A percentile compares a stretch with the other conserved stretches of the same genome.
Evolutionary conservation across 2,113 vertebrate genomes (phyloP).

Genomic region (Ceyx margarethae): DNA sequence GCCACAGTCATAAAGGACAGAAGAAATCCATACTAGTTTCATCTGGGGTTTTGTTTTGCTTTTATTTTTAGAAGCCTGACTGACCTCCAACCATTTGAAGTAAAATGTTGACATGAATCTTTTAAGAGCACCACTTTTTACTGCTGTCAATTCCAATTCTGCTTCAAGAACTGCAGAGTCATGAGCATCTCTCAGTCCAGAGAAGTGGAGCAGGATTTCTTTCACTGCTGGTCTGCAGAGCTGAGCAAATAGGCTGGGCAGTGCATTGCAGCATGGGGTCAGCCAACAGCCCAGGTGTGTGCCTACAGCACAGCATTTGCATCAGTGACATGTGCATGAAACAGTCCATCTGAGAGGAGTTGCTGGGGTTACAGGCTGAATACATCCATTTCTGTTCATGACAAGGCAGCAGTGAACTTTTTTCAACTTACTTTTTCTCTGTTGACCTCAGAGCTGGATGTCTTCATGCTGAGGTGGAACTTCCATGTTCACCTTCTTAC

Average conservation of each 20-base stretch:
- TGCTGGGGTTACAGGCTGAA: not conserved
- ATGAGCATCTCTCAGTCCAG: not conserved
- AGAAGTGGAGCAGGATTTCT: slow-evolving; percentile 45
- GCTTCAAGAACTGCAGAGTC: slow-evolving; percentile 24
- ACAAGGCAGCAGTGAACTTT: not conserved
- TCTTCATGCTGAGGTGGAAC: not conserved
- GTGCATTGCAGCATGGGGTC: not conserved
- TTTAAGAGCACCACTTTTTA: not conserved
- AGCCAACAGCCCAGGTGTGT: not conserved
- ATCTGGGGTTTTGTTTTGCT: not conserved
- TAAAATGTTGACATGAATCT: slow-evolving; percentile 6
- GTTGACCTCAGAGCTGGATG: not conserved
- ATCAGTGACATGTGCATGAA: not conserved
- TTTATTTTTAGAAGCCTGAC: slow-evolving; percentile 32
- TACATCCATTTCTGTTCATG: not conserved
- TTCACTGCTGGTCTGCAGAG: slow-evolving; percentile 4
- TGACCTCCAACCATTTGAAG: not conserved
- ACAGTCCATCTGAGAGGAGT: not conserved
- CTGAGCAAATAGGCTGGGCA: slow-evolving; percentile 27
- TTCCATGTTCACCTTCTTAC: not conserved
- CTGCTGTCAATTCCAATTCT: not conserved
- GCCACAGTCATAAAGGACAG: not conserved
- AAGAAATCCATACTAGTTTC: not conserved
- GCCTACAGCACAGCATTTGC: not conserved
- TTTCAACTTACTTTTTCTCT: not conserved